Conservation (phyloP, 1,140 invertebrate genomes). For the Leguminivora glycinivorella region DNA sequence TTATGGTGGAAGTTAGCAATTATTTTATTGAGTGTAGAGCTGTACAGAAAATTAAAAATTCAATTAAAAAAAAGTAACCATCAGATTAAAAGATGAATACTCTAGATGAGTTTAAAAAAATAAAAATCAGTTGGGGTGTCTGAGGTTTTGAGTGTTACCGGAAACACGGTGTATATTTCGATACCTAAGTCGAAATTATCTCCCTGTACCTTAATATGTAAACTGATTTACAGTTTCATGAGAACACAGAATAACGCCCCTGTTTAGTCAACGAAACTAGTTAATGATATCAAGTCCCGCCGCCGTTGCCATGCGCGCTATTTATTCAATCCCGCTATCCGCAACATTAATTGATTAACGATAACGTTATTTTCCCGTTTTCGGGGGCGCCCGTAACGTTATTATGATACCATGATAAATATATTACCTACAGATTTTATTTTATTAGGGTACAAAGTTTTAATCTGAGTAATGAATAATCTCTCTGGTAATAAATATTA, state of each 20-base stretch:
- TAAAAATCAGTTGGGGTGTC: no score
- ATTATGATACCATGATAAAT: constrained; percentile 22
- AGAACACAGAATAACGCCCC: neutral
- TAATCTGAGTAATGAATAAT: neutral
- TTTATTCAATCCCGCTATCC: constrained; percentile 38
- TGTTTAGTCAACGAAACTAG: neutral
- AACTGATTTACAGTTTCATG: neutral
- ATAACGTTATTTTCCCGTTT: constrained; percentile 32
- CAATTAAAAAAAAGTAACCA: no score
- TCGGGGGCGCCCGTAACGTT: constrained; percentile 5
- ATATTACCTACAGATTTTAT: neutral
- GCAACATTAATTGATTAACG: constrained; percentile 43
- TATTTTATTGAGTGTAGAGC: no score
- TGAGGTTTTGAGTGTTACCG: no score
- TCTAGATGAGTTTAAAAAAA: no score
- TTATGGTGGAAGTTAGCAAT: no score
- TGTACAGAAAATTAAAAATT: no score
- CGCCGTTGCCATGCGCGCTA: constrained; percentile 20
- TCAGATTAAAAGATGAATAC: no score
- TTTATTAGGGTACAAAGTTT: neutral
- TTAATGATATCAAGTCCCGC: constrained; percentile 2
- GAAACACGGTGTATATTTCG: no score
- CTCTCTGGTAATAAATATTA: neutral
- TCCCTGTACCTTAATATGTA: no score
- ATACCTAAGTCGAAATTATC: no score